phyloP scores from a whole-genome alignment of 2,797 vertebrate genomes.

The Myotis vivesi region DNA sequence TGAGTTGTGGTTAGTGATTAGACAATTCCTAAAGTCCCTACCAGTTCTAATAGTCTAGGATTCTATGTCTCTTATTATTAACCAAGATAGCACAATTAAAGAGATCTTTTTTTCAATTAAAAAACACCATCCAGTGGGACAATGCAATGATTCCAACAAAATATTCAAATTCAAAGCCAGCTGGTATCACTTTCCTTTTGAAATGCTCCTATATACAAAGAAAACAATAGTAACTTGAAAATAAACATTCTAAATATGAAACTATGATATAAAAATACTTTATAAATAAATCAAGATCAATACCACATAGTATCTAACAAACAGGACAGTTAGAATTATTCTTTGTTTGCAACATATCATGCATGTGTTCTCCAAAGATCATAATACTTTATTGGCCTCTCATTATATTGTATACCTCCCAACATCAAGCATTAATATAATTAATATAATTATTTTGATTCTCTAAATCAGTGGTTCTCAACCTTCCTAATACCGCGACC shows the following conservation, averaged over 20 bases:
- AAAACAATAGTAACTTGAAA: background rate
- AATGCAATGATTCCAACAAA: background rate
- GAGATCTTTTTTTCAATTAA: background rate
- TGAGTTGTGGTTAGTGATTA: background rate
- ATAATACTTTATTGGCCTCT: background rate
- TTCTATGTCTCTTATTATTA: background rate
- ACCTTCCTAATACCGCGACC: too few species aligned
- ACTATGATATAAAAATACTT: background rate
- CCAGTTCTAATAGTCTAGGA: background rate
- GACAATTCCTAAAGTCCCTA: background rate
- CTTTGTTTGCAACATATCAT: background rate
- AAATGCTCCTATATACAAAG: background rate
- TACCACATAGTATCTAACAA: background rate
- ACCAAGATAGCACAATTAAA: background rate
- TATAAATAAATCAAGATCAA: background rate
- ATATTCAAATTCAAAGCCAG: background rate
- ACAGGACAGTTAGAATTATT: background rate
- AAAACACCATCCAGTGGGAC: background rate
- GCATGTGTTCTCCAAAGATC: background rate
- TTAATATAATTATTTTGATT: slow-evolving; percentile 40
- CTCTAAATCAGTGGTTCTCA: too few species aligned
- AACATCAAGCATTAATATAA: background rate
- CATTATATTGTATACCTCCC: background rate
- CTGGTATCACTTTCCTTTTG: background rate
- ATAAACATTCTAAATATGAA: background rate